Base-by-base conservation (phyloP, 2,113 vertebrate genomes). In the Mus musculus region DNA sequence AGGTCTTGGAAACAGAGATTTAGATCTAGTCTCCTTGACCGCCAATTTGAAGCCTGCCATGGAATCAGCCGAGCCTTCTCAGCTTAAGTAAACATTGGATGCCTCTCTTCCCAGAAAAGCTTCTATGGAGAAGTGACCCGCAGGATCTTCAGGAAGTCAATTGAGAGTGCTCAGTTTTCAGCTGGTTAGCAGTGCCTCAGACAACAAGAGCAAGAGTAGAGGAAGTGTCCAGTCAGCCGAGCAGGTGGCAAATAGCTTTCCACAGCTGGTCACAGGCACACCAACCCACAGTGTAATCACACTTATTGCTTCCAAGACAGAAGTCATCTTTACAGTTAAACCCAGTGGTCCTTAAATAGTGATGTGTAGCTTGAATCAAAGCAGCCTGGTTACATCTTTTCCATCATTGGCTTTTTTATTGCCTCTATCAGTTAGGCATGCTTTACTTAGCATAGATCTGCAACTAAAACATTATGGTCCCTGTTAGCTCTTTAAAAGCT, bases 401-500 rank as follows among this genome's bases (percentile, higher is more conserved):
- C 42, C 56, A 95, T 97, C 95, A 93, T 76, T 92, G 71, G 39
- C 69, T 90, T 96, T 78, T 73, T 96, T 71, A 89, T 95, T 90
- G 93, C 65, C 65, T 94, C 78, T 93, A 96, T 88, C 76, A 87
- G 36, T 22, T 33, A 65, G 65, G 80, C 75, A 90, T 87, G 75
- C 59, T 94, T 96, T 93, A 16, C 49, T 94, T 91, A 39, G 78
- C 78, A 91, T 12, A 87, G 56, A 78, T 72, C 61, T 84, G 30
- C 52, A 59, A 65, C 78, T 88, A 33, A 36, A 52, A 88, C 12
- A 75, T 54, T 78, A 72, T 56, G 7, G 22, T 11, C 6, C 73
- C 42, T 67, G n/a, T 22, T 78, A 28, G 4, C 77, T 88, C 42
- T 92, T 92, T 17, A 85, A 90, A 88, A 77, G 6, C 75, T 72